phyloP scores from a whole-genome alignment of 2,888 invertebrate species.

The Dicycla oo region DNA sequence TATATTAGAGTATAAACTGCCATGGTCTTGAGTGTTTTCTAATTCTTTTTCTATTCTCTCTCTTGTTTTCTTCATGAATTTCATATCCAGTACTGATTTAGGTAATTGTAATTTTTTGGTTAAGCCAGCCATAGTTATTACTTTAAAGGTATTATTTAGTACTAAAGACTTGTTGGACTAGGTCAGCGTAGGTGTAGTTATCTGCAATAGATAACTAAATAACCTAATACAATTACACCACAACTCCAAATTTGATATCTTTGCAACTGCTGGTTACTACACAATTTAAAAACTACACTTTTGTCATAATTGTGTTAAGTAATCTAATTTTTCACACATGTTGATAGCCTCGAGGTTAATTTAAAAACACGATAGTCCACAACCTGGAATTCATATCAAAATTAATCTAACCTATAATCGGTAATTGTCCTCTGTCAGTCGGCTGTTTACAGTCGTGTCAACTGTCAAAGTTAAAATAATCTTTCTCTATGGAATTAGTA shows the following conservation, averaged over 20 bases:
- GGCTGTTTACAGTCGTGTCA: not conserved
- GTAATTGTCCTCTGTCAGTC: not conserved
- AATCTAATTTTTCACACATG: not conserved
- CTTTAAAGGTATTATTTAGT: not conserved
- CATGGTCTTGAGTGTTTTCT: conserved; percentile 85
- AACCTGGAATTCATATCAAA: not conserved
- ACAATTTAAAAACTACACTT: not conserved
- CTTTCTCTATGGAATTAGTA: not conserved
- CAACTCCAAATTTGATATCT: conserved; percentile 1
- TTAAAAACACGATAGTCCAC: not conserved
- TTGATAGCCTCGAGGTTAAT: not conserved
- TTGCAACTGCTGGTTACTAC: not conserved
- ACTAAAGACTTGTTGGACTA: conserved; percentile 1
- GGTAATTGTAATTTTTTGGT: conserved; percentile 90
- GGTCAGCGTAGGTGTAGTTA: not conserved
- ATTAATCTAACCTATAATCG: not conserved
- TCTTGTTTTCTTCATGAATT: conserved; percentile 94
- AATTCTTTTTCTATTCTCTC: conserved; percentile 92
- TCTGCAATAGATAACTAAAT: not conserved
- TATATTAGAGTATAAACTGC: conserved; percentile 93
- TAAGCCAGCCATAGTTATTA: conserved; percentile 68
- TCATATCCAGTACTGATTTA: conserved; percentile 95
- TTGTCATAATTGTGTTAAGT: not conserved
- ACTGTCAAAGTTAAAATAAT: not conserved
- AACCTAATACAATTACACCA: not conserved